Evolutionary conservation across 2,888 invertebrate species (phyloP), one percentile per base, ranked within the genome.

Genomic region (Temnothorax unifasciatus): DNA sequence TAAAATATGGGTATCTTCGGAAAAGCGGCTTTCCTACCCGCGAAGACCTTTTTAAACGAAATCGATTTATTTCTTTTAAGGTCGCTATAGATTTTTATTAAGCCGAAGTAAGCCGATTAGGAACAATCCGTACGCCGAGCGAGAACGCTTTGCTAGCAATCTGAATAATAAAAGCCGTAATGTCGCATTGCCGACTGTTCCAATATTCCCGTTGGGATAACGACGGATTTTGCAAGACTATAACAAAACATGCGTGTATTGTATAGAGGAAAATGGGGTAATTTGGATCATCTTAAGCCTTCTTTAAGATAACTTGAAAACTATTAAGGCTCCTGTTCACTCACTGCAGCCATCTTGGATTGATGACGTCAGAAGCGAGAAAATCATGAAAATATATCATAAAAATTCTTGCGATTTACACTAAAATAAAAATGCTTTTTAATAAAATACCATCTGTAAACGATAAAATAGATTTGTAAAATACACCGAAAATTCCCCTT

Each of bases 41-140:
- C 13, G 0, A 57, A 44, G 29, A 57, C 15, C 2, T 59, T 25
- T n/a, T 25, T 47, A 5, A n/a, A 9, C 29, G 21, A 57, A 66
- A 69, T 59, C 47, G 69, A 79, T 41, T 76, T 41, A 41, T 66
- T 59, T 69, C 69, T 47, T 71, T 69, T 44, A 59, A 61, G 54
- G 47, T 59, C 47, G 21, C 38, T n/a, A 5, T 18, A 57, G 34
- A 71, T 61, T 79, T 79, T 25, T 71, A 71, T 71, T 71, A 69
- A 79, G 21, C 59, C 47, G 44, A 69, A 13, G 8, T 54, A 71
- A 79, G 34, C 34, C 34, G 79, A 79, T 79, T 61, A 59, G n/a
- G 25, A 34, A 50, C 71, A 47, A 47, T 25, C 21, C 38, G 5
- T 21, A 38, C 4, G 34, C 8, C 21, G 21, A 15, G 34, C 18